Conservation (phyloP, 1,140 invertebrate species). For the Delia radicum region DNA sequence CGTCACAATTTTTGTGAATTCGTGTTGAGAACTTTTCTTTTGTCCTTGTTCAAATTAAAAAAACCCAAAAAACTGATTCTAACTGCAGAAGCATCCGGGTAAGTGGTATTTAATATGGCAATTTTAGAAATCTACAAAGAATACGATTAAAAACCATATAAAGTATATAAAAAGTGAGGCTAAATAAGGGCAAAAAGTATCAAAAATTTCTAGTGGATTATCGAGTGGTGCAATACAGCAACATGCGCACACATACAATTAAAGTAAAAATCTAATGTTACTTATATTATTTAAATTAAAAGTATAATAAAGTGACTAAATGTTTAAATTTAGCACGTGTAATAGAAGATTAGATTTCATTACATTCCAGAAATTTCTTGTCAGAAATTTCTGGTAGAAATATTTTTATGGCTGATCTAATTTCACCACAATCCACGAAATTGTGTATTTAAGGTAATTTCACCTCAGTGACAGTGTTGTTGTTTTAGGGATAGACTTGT, state of each 20-base stretch:
- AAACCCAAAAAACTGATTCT: slow-evolving; percentile 31
- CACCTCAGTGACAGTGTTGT: background rate
- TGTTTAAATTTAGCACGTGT: background rate
- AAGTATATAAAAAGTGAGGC: slow-evolving; percentile 12
- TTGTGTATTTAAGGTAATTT: slow-evolving; percentile 6
- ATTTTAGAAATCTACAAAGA: background rate
- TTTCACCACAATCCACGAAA: background rate
- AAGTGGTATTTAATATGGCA: slow-evolving; percentile 9
- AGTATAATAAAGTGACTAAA: background rate
- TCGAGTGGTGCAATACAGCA: background rate
- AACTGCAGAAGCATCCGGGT: slow-evolving; percentile 33
- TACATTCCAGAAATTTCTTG: background rate
- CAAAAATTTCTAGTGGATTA: background rate
- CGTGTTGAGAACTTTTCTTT: slow-evolving; percentile 30
- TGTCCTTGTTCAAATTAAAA: slow-evolving; percentile 24
- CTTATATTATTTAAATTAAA: background rate
- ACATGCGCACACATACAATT: slow-evolving; percentile 13
- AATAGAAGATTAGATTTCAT: background rate
- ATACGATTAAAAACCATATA: background rate
- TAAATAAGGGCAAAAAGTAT: slow-evolving; percentile 17
- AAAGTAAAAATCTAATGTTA: no score
- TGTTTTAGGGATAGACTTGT: background rate
- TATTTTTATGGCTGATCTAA: background rate
- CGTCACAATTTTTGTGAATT: slow-evolving; percentile 32
- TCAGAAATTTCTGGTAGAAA: background rate